Percentiles rank a stretch among this genome's conserved stretches.
Conservation (phyloP, 2,113 vertebrate genomes). For the Anhinga anhinga region DNA sequence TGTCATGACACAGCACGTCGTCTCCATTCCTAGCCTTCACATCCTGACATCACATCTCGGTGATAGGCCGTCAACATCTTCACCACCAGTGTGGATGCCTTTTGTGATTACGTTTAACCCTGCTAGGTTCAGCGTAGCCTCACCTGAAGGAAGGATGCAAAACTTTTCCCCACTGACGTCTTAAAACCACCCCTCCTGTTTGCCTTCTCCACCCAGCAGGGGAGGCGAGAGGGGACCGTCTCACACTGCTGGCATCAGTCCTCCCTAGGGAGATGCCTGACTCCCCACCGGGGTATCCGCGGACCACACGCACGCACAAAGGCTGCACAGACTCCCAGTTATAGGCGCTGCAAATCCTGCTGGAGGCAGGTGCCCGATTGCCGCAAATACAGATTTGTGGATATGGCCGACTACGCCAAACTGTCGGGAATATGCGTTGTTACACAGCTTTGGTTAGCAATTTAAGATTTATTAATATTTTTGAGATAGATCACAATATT, state of each 20-base stretch:
- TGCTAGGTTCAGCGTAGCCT: background rate
- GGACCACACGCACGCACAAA: background rate
- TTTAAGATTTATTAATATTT: no score
- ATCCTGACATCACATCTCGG: background rate
- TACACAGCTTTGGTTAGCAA: no score
- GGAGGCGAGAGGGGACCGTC: background rate
- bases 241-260: background rate
- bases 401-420: no score
- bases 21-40: background rate
- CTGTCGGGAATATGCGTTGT: no score
- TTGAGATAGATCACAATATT: no score
- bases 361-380: background rate
- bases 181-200: background rate
- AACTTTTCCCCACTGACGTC: background rate
- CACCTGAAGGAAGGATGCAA: background rate
- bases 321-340: background rate
- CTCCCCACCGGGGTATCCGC: no score
- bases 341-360: background rate
- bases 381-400: no score
- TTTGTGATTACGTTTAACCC: background rate
- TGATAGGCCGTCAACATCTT: background rate
- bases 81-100: background rate
- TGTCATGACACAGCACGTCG: background rate
- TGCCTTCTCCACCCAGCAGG: background rate
- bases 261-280: background rate